Conservation (phyloP, 2,888 invertebrate species). For the Fragum fragum region DNA sequence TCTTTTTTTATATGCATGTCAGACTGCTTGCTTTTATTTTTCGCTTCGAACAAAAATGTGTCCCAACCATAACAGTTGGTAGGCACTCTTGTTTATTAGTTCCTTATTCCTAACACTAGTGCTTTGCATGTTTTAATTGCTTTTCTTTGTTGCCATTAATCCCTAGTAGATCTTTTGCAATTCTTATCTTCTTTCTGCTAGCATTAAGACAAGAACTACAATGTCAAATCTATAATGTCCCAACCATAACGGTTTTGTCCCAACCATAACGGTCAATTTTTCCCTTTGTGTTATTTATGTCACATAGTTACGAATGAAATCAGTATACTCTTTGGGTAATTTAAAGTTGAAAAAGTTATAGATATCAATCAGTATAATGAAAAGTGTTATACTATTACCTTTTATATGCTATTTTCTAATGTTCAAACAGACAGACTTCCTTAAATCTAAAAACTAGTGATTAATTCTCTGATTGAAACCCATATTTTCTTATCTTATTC, state of each 20-base stretch:
- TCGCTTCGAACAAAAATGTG: neutral
- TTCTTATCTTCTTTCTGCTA: conserved; percentile 1
- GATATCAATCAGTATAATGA: neutral
- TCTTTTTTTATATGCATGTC: conserved; percentile 5
- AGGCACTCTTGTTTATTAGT: neutral
- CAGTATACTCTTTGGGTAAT: neutral
- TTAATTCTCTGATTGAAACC: neutral
- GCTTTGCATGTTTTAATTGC: conserved; percentile 7
- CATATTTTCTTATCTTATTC: neutral
- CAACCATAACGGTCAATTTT: conserved; percentile 7
- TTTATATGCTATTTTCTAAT: neutral
- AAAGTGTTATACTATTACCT: neutral
- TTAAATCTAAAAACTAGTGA: neutral
- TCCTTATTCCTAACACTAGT: conserved; percentile 2
- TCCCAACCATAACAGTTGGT: conserved; percentile 9
- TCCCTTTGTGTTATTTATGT: neutral
- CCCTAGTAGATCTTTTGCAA: neutral
- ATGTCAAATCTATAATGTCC: conserved; percentile 2
- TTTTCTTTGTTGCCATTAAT: neutral
- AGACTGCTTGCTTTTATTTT: conserved; percentile 2
- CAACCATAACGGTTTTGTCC: conserved; percentile 13
- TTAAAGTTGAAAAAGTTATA: conserved; percentile 1
- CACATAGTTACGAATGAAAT: conserved; percentile 1
- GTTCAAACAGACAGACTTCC: neutral
- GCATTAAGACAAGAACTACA: neutral